Evolutionary conservation across 2,888 invertebrate species (phyloP).

Genomic region (Ormia ochracea): DNA sequence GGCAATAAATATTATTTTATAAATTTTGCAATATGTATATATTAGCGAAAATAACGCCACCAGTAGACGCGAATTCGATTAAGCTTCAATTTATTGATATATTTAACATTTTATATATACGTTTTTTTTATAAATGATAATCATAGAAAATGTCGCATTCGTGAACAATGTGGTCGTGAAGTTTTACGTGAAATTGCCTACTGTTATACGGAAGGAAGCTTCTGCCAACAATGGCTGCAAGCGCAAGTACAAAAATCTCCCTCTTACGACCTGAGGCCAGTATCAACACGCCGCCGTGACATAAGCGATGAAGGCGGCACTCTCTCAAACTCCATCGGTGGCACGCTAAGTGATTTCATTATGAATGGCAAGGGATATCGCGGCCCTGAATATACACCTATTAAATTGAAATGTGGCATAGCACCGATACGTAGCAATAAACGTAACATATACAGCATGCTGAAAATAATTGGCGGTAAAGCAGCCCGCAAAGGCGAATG

Average conservation of each 20-base stretch:
- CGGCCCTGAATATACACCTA: conserved; percentile 75
- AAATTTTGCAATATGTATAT: too few species aligned
- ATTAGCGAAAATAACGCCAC: too few species aligned
- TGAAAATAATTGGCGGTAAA: conserved; percentile 91
- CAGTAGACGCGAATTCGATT: background rate
- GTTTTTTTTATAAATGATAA: background rate
- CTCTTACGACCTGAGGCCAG: conserved; percentile 70
- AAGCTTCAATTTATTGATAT: background rate
- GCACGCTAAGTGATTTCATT: conserved; percentile 70
- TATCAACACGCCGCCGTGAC: conserved; percentile 68
- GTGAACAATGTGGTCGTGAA: conserved; percentile 85
- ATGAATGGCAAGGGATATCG: conserved; percentile 75
- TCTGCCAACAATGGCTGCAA: conserved; percentile 85
- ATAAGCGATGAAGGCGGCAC: conserved; percentile 65
- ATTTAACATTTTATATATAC: background rate
- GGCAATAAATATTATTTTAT: too few species aligned
- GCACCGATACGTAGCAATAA: conserved; percentile 70
- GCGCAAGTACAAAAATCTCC: conserved; percentile 74
- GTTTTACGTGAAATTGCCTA: conserved; percentile 89
- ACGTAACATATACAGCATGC: conserved; percentile 79
- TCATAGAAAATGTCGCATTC: conserved; percentile 84
- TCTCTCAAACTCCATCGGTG: conserved; percentile 69
- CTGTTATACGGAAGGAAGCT: conserved; percentile 89
- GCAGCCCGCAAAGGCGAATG: conserved; percentile 89
- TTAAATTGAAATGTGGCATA: conserved; percentile 76